phyloP scores from a whole-genome alignment of 2,113 vertebrate species.

The Apteryx owenii region DNA sequence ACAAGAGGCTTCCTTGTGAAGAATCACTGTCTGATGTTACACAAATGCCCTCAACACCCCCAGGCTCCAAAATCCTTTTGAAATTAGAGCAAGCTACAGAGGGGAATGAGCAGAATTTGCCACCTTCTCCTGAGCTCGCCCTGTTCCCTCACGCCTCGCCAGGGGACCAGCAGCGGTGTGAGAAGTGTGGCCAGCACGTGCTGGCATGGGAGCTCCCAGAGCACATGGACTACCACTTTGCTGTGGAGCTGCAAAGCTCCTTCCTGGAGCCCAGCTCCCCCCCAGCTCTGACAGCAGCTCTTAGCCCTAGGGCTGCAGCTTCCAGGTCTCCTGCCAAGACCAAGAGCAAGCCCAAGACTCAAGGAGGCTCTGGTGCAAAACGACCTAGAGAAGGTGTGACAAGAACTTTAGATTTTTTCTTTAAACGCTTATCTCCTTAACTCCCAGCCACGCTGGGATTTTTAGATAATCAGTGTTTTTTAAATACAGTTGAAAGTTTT shows the following conservation, averaged over 20 bases:
- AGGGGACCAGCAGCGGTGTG: constrained; percentile 81
- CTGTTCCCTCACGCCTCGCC: not conserved
- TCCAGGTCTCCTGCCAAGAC: constrained; percentile 49
- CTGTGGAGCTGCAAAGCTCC: constrained; percentile 89
- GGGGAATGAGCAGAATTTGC: constrained; percentile 38
- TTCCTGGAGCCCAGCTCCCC: constrained; percentile 70
- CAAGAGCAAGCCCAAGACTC: constrained; percentile 81
- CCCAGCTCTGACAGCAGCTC: not conserved
- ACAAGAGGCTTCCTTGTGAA: not conserved
- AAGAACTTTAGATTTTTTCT: constrained; percentile 89
- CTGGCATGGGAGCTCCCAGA: constrained; percentile 92
- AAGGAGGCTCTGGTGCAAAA: constrained; percentile 79
- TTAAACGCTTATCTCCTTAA: constrained; percentile 81
- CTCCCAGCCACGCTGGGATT: not conserved
- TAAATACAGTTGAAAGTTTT: not conserved
- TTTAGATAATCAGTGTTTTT: not conserved
- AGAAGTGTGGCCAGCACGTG: constrained; percentile 86
- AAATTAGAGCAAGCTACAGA: not conserved
- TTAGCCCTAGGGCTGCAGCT: not conserved
- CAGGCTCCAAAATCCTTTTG: not conserved
- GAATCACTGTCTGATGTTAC: not conserved
- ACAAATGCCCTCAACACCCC: not conserved
- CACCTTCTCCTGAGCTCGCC: not conserved
- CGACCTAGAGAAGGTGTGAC: constrained; percentile 69
- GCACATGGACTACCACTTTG: constrained; percentile 94